Evolutionary conservation across 2,888 invertebrate species (phyloP), one percentile per base, ranked within the genome.

Genomic region (Agrochola circellaris): DNA sequence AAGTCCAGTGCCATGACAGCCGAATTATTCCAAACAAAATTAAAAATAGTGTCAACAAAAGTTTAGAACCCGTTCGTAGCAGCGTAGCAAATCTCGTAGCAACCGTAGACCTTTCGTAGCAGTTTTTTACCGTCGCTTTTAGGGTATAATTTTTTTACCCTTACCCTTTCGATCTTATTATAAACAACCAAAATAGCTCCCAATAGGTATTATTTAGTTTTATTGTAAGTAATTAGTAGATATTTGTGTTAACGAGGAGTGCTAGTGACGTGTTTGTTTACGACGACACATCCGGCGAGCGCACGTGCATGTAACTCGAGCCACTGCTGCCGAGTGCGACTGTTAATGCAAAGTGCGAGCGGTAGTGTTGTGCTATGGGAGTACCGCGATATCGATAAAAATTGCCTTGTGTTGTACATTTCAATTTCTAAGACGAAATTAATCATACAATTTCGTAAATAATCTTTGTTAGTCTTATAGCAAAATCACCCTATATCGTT

Each of bases 271-370:
- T 94, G 93, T 95, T 95, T 96, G 96, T 96, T 96, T 96, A 96
- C 95, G 95, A 95, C 94, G 95, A 96, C 96, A 94, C 94, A 95
- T 96, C 96, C 96, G 95, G 94, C 94, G 95, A 95, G 94, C 94
- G 95, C 96, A 96, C 95, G 96, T 95, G 96, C 93, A 89, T 89
- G 93, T 93, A 95, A 95, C 94, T 90, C 92, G 94, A 96, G 91
- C 88, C 77, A 77, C 73, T 89, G 89, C 82, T 85, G 89, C 85
- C 84, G 90, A 89, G 89, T 86, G 86, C 89, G 86, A 84, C 87
- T 89, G 90, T 91, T 94, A 94, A 93, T 95, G 95, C 87, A 90
- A 90, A 90, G 92, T 89, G 89, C 89, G 89, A 88, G 89, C 76
- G 5, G 9, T 90, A 90, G 90, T 74, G 89, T 51, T 84, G 90